These are phyloP conservation scores for Marronus borbonicus DNA, from an alignment of 2,888 invertebrate species.

Conservation along the genomic window DNA sequence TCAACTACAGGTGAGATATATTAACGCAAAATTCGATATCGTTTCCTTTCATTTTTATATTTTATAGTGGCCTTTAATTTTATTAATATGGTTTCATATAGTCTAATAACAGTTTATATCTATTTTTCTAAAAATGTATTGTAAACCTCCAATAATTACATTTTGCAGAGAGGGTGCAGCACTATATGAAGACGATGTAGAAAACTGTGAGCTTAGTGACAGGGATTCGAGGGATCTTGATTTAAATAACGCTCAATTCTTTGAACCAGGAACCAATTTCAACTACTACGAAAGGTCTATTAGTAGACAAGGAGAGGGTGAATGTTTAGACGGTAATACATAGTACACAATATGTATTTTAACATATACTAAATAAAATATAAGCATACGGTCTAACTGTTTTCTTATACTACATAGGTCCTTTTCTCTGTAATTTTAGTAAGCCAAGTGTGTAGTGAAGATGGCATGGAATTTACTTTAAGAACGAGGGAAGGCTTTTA, in stretches of 20 bases:
- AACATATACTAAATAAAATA: conserved; percentile 24
- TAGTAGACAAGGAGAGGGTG: conserved; percentile 80
- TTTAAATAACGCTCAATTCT: conserved; percentile 87
- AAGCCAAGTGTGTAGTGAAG: conserved; percentile 92
- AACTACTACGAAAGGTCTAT: conserved; percentile 88
- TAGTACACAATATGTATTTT: conserved; percentile 5
- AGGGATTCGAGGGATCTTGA: conserved; percentile 88
- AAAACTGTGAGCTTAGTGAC: conserved; percentile 93
- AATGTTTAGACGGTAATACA: conserved; percentile 88
- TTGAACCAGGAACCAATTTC: conserved; percentile 86
- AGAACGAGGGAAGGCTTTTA: conserved; percentile 91
- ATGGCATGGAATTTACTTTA: conserved; percentile 94
- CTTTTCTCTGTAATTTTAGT: conserved; percentile 72
- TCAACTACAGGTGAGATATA: conserved; percentile 83
- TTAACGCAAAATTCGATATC: neutral
- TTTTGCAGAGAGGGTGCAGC: conserved; percentile 59
- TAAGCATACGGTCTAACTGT: neutral
- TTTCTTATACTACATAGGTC: conserved; percentile 7
- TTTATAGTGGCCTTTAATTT: too few species aligned
- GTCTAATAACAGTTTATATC: too few species aligned
- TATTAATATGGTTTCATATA: too few species aligned
- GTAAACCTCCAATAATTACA: neutral
- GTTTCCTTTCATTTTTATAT: too few species aligned
- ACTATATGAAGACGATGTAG: conserved; percentile 77
- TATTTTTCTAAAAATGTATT: too few species aligned